Base-by-base conservation (phyloP, 2,888 invertebrate species). In the Pelosia muscerda region DNA sequence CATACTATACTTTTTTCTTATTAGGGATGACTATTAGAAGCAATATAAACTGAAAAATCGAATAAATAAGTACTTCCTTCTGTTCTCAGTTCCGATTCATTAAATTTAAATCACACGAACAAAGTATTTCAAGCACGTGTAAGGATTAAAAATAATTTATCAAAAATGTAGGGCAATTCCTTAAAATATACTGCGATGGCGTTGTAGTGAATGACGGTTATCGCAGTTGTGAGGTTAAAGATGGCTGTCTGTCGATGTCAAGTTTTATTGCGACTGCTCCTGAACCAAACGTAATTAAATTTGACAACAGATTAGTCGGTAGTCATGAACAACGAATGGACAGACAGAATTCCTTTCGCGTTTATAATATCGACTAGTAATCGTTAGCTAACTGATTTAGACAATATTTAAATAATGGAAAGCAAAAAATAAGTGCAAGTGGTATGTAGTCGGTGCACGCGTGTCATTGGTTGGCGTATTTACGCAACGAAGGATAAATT, bases 311-410 rank as follows among this genome's bases (percentile, higher is more conserved):
- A 1, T n/a, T 49, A n/a, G 49, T 49, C n/a, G 9, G 49, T n/a
- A 9, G n/a, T 49, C 49, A n/a, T 49, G 49, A 49, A 49, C n/a
- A 49, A 49, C 19, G 49, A 49, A 19, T 11, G 19, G 42, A 49
- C 49, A 49, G 49, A 49, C 49, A 49, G 49, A 49, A 49, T 49
- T 49, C 19, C 49, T 49, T 49, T 49, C 49, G 49, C 49, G n/a
- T 49, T 49, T 49, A 49, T 15, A 9, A 49, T 49, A 49, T 49
- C n/a, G n/a, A 42, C 15, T 42, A 42, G 42, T 11, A 2, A n/a
- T n/a, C 9, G 49, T 49, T 23, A 59, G 34, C 9, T 22, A 57
- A 57, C 9, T n/a, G 19, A 19, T 57, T 28, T 11, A 31, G 31
- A 31, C 13, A 58, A 31, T 34, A 58, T 23, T 13, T n/a, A n/a